Base-by-base conservation (phyloP, 2,797 vertebrate species). In the Labroides dimidiatus region DNA sequence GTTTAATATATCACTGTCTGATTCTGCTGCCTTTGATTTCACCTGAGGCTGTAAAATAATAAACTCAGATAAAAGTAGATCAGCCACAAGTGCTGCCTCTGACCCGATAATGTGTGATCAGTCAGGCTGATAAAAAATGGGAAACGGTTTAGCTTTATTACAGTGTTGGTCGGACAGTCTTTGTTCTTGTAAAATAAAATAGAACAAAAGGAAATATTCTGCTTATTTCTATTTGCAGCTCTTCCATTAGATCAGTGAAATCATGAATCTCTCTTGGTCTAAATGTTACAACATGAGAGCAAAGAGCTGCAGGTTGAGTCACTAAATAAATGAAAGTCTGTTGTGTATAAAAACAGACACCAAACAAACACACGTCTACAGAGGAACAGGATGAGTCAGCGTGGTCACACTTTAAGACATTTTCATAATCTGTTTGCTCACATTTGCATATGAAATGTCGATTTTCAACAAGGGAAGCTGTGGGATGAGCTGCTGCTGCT, bases 111-210 rank as follows among this genome's bases (percentile, higher is more conserved):
- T 27, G 2, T 10, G 10, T 52, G 44, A 51, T 78, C 36, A 64
- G 50, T 70, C 64, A 27, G 52, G 43, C 17, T 54, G 39, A 58
- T 33, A 33, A 33, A 33, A 33, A 8, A n/a, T n/a, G n/a, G n/a
- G n/a, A n/a, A n/a, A n/a, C n/a, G n/a, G n/a, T n/a, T n/a, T 39
- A 39, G 37, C 37, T 39, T 12, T 14, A 39, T 37, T 39, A 14
- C 11, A 39, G 37, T n/a, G n/a, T n/a, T n/a, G n/a, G n/a, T n/a
- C n/a, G n/a, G n/a, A 27, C 24, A 27, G 3, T 6, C 24, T 27
- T 27, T 27, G 24, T 16, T 17, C 16, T 42, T 17, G n/a, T n/a
- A n/a, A n/a, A n/a, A n/a, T n/a, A n/a, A n/a, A n/a, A n/a, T n/a
- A n/a, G n/a, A n/a, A n/a, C n/a, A n/a, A n/a, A n/a, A n/a, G n/a